Evolutionary conservation across 2,797 vertebrate species (phyloP), one percentile per base, ranked within the genome.

Genomic region (Vespertilio murinus): DNA sequence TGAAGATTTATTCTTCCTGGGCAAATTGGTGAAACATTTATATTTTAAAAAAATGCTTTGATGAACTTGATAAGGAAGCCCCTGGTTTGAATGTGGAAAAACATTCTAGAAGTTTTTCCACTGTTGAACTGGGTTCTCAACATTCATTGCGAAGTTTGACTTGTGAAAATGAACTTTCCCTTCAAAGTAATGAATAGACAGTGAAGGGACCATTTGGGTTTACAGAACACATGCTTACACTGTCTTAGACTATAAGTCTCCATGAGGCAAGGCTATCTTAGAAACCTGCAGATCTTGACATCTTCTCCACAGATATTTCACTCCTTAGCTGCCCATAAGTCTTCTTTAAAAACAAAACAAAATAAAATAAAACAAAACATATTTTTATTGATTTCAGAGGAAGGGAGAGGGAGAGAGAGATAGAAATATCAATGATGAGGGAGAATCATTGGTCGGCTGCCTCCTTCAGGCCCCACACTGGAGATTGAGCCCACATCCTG

Each of bases 1-100:
- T 81, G 93, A 95, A 97, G 96, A 97, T 97, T 97, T 97, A 97
- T 96, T 97, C 94, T 97, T 97, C 96, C 96, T 97, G 96, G 70
- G 95, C 93, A 97, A 97, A 96, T 96, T 96, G 94, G 97, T 97
- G 88, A 96, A 94, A 95, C 90, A 95, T 97, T 97, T 96, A 80
- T 88, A 93, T 96, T 93, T 69, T 0, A 73, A 93, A 96, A 95
- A 94, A 33, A 49, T 0, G 14, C 85, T 95, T 96, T 97, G 96
- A 97, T 97, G 96, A 96, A 86, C 47, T 75, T 92, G 97, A 96
- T 97, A 97, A 97, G 94, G 94, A 96, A 96, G 85, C 88, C 65
- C 59, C 74, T 93, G 85, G 65, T 94, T 94, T 86, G 93, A 95
- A 95, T 82, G 93, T 93, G 69, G 90, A 95, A 96, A 97, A 96